Percentiles rank a stretch among this genome's conserved stretches.
Conservation (phyloP, 2,888 invertebrate species). For the Thecophora atra region DNA sequence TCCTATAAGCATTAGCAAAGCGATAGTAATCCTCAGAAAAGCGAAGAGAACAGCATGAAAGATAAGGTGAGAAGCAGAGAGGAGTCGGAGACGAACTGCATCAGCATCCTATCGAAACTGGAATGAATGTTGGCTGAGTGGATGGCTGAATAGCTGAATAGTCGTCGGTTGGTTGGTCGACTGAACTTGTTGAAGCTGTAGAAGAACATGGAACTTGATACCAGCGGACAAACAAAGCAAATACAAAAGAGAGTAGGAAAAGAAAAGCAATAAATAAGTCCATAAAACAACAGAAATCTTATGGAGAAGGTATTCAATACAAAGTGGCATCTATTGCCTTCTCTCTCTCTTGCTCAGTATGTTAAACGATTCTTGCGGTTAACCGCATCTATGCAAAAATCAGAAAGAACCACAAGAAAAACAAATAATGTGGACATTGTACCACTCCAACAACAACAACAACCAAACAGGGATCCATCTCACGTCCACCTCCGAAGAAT, state of each 20-base stretch:
- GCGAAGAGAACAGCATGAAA: too few relatives aligned
- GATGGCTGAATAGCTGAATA: not conserved
- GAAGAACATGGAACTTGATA: constrained; percentile 25
- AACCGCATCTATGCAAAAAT: constrained; percentile 20
- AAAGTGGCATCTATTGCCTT: not conserved
- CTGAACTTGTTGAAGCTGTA: not conserved
- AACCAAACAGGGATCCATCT: constrained; percentile 1
- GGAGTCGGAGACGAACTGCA: not conserved
- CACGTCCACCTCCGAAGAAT: not conserved
- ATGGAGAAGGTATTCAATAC: constrained; percentile 4
- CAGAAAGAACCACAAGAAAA: not conserved
- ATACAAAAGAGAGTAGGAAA: constrained; percentile 39
- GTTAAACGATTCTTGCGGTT: constrained; percentile 25
- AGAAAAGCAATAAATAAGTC: constrained; percentile 33
- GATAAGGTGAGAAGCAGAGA: not conserved
- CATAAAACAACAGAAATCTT: constrained; percentile 23
- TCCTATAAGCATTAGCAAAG: constrained; percentile 29
- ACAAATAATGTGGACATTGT: constrained; percentile 13
- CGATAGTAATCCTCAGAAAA: constrained; percentile 23
- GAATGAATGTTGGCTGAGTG: not conserved
- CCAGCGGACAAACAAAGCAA: constrained; percentile 30
- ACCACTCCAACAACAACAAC: not conserved
- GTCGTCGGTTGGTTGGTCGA: not conserved
- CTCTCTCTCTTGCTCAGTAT: not conserved
- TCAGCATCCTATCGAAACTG: constrained; percentile 2